Percentiles rank a stretch among this genome's conserved stretches.
These are phyloP conservation scores for Erithacus rubecula DNA, from an alignment of 2,797 vertebrate genomes.

Conservation along the genomic window DNA sequence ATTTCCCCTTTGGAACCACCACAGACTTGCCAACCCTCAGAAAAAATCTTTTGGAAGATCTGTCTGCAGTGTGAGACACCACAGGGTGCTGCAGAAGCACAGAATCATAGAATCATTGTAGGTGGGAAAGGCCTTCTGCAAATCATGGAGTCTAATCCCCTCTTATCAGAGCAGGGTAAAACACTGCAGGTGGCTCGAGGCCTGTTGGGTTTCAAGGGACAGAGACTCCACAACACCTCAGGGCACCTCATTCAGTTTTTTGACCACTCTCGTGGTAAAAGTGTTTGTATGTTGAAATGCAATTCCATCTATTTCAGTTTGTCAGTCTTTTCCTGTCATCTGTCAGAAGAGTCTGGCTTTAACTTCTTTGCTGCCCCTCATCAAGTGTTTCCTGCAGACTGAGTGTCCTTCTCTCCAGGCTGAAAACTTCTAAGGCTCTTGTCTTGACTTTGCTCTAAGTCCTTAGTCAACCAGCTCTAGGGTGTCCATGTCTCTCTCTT, in stretches of 20 bases:
- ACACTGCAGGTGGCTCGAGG: not conserved
- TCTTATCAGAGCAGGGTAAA: not conserved
- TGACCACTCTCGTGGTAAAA: not conserved
- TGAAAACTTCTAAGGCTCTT: not conserved
- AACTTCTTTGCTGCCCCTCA: not conserved
- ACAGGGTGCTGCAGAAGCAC: not conserved
- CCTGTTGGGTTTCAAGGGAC: not conserved
- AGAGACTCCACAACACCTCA: accelerated
- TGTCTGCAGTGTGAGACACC: not conserved
- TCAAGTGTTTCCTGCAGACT: not conserved
- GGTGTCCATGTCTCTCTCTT: not conserved
- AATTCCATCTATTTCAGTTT: not conserved
- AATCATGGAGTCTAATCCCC: not conserved
- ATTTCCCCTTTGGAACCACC: not conserved
- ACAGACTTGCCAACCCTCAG: not conserved
- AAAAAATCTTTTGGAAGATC: not conserved
- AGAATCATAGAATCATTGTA: not conserved
- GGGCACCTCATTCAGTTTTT: not conserved
- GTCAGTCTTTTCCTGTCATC: not conserved
- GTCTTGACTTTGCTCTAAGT: not conserved
- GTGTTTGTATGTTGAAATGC: not conserved
- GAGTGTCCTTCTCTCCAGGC: not conserved
- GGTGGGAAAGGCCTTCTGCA: not conserved
- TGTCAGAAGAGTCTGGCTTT: not conserved
- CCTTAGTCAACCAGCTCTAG: not conserved